phyloP scores from a whole-genome alignment of 2,888 invertebrate genomes.

The Acronicta aceris region DNA sequence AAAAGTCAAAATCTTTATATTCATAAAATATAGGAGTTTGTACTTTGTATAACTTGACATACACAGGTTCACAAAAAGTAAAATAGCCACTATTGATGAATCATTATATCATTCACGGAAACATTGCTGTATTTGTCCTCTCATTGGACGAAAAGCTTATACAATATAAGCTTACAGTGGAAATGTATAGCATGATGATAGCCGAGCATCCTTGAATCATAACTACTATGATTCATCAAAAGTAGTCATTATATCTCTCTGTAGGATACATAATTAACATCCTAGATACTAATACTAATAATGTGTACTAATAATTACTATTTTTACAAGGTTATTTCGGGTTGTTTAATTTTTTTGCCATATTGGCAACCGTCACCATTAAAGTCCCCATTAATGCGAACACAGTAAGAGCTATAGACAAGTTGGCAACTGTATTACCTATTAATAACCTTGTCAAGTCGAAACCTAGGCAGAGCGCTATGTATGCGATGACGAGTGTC shows the following conservation, averaged over 20 bases:
- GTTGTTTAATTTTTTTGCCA: conserved; percentile 33
- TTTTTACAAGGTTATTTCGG: conserved; percentile 1
- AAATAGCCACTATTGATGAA: too few species aligned
- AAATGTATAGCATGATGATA: too few species aligned
- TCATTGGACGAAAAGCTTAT: too few species aligned
- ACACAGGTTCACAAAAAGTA: background rate
- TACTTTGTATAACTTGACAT: background rate
- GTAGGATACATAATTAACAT: too few species aligned
- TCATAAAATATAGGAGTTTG: conserved; percentile 51
- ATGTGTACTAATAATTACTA: background rate
- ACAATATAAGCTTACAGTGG: too few species aligned
- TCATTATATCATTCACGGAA: too few species aligned
- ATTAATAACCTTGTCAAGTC: conserved; percentile 42
- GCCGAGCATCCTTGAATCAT: too few species aligned
- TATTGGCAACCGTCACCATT: conserved; percentile 50
- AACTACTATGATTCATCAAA: too few species aligned
- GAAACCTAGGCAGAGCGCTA: conserved; percentile 65
- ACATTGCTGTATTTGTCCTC: too few species aligned
- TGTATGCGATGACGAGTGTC: conserved; percentile 66
- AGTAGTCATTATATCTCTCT: too few species aligned
- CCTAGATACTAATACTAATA: background rate
- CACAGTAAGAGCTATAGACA: conserved; percentile 63
- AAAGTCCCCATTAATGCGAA: conserved; percentile 67
- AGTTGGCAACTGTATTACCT: conserved; percentile 56
- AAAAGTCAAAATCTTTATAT: conserved; percentile 50